These are phyloP conservation scores for Sebastes itinus DNA, from an alignment of 2,797 vertebrate genomes.

Conservation along the genomic window DNA sequence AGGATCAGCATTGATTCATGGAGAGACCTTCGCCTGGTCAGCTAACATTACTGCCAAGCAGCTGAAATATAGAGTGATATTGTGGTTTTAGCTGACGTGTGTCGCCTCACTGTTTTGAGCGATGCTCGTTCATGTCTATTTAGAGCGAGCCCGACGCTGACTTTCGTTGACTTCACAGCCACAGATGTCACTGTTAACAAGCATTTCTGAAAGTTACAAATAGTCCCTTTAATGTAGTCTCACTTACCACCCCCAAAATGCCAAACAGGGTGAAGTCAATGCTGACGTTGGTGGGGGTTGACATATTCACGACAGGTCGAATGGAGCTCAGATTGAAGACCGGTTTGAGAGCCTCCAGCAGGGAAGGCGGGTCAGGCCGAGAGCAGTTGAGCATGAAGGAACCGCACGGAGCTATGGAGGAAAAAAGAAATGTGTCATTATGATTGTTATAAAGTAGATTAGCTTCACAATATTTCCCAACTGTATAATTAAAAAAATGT, in stretches of 20 bases:
- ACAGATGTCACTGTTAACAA: too few species aligned
- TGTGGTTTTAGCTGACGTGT: too few species aligned
- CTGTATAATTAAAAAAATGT: background rate
- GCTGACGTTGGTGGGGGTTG: constrained; percentile 54
- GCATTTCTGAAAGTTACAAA: too few species aligned
- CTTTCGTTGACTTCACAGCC: too few species aligned
- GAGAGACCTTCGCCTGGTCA: too few species aligned
- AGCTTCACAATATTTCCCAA: background rate
- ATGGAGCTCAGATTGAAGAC: constrained; percentile 66
- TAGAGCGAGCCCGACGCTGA: too few species aligned
- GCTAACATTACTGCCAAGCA: too few species aligned
- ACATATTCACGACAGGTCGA: constrained; percentile 56
- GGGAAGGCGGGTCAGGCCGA: constrained; percentile 24
- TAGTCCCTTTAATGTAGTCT: background rate
- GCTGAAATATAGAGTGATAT: too few species aligned
- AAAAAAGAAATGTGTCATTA: background rate
- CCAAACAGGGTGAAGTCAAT: constrained; percentile 68
- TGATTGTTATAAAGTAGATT: background rate
- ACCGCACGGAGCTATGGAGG: constrained; percentile 22
- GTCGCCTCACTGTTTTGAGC: too few species aligned
- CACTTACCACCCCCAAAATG: constrained; percentile 75
- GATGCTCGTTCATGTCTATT: too few species aligned
- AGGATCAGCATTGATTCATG: too few species aligned
- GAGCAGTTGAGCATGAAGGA: constrained; percentile 50
- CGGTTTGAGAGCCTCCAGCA: constrained; percentile 49